Evolutionary conservation across 2,888 invertebrate genomes (phyloP), one percentile per base, ranked within the genome.

Genomic region (Lasioglossum pauxillum): DNA sequence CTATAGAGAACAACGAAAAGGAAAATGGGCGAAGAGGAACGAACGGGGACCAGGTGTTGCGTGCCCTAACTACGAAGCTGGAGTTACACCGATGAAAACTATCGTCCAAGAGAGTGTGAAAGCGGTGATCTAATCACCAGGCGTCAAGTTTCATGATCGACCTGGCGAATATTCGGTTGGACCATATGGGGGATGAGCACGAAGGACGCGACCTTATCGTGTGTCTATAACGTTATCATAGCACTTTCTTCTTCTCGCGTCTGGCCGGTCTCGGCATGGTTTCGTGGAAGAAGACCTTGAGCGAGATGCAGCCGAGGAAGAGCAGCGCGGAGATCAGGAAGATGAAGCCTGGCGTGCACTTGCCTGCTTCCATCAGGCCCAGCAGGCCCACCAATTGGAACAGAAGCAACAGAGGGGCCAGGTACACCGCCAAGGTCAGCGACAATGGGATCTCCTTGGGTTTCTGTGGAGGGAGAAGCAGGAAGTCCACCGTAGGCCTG

Each of bases 331-430:
- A 81, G 5, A 94, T 86, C 1, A 95, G 92, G 82, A 95, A 95
- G 38, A 95, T 84, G 76, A 95, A 95, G 31, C 95, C 95, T 0
- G 95, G 95, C 0, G 94, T 93, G 84, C 94, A 94, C 79, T 93
- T 94, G 69, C 93, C 93, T 23, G 93, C 82, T 4, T 92, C 84
- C 86, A 94, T 91, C 31, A 95, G 82, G 74, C 91, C 91, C 79
- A 91, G 91, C 16, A 95, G 86, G 2, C 90, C 92, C 57, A 93
- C 60, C 44, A 94, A 79, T 79, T 95, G 94, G 75, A 93, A 90
- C 41, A 86, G 79, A 10, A 95, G 84, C 1, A 95, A 74, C 44
- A 95, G 10, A 5, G 93, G 93, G 5, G 93, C 93, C 14, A 95
- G 85, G 74, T 95, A 95, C 53, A 95, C 91, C 0, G 93, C 93